Base-by-base conservation (phyloP, 2,888 invertebrate genomes). In the Rotaria magnacalcarata region DNA sequence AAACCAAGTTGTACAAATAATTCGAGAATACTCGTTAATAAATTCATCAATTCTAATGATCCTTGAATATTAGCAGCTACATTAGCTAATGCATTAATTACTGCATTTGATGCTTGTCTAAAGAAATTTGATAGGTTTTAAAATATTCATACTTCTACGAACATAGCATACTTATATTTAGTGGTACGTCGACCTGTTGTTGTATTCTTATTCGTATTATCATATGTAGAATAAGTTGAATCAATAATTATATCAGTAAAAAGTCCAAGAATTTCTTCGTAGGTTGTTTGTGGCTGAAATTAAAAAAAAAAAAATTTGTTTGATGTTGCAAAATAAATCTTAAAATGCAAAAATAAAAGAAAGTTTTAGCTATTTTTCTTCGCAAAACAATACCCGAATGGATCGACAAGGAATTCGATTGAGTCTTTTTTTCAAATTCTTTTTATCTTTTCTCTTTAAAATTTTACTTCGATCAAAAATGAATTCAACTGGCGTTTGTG, bases 1-100 rank as follows among this genome's bases (percentile, higher is more conserved):
- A 99, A 92, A 0, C 99, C 99, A 87, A 99, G 94, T 90, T 97
- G 97, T 1, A 99, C 97, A 92, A 98, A 99, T 84, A 99, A 92
- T 92, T 99, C 99, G 85, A 99, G 92, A 85, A 99, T 92, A 52
- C 96, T 93, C 2, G 95, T 94, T 50, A 98, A 92, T 80, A 97
- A 92, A 89, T 97, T 96, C 86, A 94, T 93, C 94, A 90, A 90
- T 74, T 91, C 91, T 0, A 93, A 91, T 88, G 96, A 95, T 2
- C 96, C 96, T 89, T 95, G 94, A 41, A 98, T 94, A 90, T 96
- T 96, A 75, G 95, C 95, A 0, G 97, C 96, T 88, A 99, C 96
- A 91, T 96, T 96, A 34, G 96, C 97, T 86, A 98, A 92, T 0
- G 98, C 98, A 92, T 97, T 97, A 85, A 97, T 95, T 0, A 99